A percentile compares a stretch with the other conserved stretches of the same genome.
Conservation (phyloP, 2,888 invertebrate species). For the Watsonalla cultraria region DNA sequence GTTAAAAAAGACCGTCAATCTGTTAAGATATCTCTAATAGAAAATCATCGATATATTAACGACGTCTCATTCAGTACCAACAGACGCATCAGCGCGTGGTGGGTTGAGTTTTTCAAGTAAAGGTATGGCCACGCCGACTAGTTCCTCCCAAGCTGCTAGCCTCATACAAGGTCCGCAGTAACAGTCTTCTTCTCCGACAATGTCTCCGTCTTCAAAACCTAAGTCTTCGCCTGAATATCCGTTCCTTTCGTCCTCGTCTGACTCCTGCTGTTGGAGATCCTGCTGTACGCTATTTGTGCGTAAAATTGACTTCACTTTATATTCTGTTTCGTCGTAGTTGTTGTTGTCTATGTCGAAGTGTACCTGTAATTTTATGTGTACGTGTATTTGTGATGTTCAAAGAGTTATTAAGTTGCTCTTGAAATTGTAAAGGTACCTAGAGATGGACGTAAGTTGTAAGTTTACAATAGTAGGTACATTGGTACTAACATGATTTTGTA, state of each 20-base stretch:
- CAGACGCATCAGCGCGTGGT: constrained; percentile 54
- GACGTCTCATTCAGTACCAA: constrained; percentile 51
- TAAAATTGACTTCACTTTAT: constrained; percentile 10
- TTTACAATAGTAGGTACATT: background rate
- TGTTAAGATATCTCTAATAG: no score
- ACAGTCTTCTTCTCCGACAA: constrained; percentile 49
- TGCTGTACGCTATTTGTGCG: constrained; percentile 44
- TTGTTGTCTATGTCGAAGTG: constrained; percentile 51
- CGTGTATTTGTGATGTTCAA: background rate
- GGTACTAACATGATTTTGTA: constrained; percentile 49
- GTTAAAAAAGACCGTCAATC: no score
- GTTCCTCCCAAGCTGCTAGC: constrained; percentile 84
- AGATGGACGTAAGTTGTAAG: no score
- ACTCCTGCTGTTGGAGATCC: constrained; percentile 36
- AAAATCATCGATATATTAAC: background rate
- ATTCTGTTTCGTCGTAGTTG: constrained; percentile 25
- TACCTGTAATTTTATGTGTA: constrained; percentile 33
- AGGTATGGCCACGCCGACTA: constrained; percentile 86
- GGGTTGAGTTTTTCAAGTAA: constrained; percentile 82
- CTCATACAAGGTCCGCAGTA: constrained; percentile 52
- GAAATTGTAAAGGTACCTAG: no score
- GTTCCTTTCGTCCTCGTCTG: constrained; percentile 32
- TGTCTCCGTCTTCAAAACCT: constrained; percentile 64
- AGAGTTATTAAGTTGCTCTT: no score
- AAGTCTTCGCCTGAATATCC: constrained; percentile 56